Evolutionary conservation across 2,797 vertebrate species (phyloP).

Genomic region (Acanthurus leucopareius): DNA sequence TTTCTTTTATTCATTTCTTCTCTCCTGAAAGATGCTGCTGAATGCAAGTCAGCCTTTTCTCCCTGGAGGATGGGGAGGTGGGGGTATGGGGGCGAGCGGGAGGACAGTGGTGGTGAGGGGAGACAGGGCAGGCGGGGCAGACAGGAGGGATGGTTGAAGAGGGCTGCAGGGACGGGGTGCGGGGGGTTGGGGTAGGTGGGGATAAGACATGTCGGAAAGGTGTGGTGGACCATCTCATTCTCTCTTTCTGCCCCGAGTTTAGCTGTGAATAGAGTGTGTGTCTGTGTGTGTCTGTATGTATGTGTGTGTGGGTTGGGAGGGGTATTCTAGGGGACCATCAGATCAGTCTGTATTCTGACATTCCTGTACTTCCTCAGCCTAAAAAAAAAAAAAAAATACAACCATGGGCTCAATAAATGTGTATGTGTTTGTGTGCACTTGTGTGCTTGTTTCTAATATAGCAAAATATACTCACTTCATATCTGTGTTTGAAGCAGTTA

Average conservation of each 20-base stretch:
- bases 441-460: slow-evolving; percentile 5
- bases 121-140: slow-evolving; percentile 11
- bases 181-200: slow-evolving; percentile 1
- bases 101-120: slow-evolving; percentile 48
- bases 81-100: slow-evolving; percentile 32
- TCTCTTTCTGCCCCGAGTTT: slow-evolving; percentile 63
- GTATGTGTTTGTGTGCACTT: slow-evolving; percentile 9
- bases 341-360: slow-evolving; percentile 82
- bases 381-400: slow-evolving; percentile 54
- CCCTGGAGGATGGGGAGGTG: slow-evolving; percentile 64
- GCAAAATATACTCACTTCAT: slow-evolving; percentile 24
- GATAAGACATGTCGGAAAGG: slow-evolving; percentile 72
- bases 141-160: slow-evolving; percentile 54
- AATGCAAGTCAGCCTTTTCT: slow-evolving; percentile 85
- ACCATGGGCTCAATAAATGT: slow-evolving; percentile 58
- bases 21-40: slow-evolving; percentile 81
- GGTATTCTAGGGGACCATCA: slow-evolving; percentile 80
- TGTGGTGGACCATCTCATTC: slow-evolving; percentile 60
- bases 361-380: slow-evolving; percentile 78
- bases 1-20: slow-evolving; percentile 87
- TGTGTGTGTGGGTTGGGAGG: slow-evolving; percentile 43
- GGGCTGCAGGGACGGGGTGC: slow-evolving; percentile 43
- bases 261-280: slow-evolving; percentile 47
- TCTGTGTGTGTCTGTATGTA: slow-evolving; percentile 40
- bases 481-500: slow-evolving; percentile 31